Evolutionary conservation across 1,140 invertebrate genomes (phyloP).

Genomic region (Sitodiplosis mosellana): DNA sequence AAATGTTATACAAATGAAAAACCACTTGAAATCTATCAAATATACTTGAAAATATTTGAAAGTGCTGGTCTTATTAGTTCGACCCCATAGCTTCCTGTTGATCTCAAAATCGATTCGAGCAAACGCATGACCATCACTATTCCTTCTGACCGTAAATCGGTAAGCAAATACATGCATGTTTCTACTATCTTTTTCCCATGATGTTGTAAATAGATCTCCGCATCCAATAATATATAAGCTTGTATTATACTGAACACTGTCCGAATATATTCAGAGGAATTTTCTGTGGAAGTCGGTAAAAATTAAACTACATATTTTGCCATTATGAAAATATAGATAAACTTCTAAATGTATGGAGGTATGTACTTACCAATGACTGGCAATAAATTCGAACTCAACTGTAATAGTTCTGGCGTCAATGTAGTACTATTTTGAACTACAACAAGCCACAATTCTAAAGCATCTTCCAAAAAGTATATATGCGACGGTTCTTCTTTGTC

Average conservation of each 20-base stretch:
- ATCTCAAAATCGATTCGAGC: slow-evolving; percentile 49
- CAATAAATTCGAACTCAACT: slow-evolving; percentile 57
- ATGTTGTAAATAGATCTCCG: slow-evolving; percentile 56
- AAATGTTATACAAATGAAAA: slow-evolving; percentile 1
- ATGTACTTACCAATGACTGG: slow-evolving; percentile 45
- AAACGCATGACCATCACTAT: slow-evolving; percentile 51
- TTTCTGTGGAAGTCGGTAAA: slow-evolving; percentile 32
- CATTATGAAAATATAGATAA: neutral
- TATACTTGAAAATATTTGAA: slow-evolving; percentile 41
- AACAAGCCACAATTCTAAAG: slow-evolving; percentile 72
- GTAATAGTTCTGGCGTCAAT: slow-evolving; percentile 41
- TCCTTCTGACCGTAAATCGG: slow-evolving; percentile 64
- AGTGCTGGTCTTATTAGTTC: slow-evolving; percentile 45
- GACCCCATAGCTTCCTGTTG: slow-evolving; percentile 39
- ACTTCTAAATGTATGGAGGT: slow-evolving; percentile 3
- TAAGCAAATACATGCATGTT: slow-evolving; percentile 46
- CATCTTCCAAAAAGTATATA: slow-evolving; percentile 83
- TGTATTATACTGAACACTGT: slow-evolving; percentile 62
- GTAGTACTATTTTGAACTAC: slow-evolving; percentile 56
- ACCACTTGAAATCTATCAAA: neutral
- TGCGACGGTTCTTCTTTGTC: slow-evolving; percentile 60
- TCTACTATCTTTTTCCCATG: slow-evolving; percentile 46
- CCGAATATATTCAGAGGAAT: slow-evolving; percentile 59
- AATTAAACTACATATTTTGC: neutral
- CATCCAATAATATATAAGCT: slow-evolving; percentile 66